Conservation (phyloP, 2,113 vertebrate genomes). For the Zapus hudsonius region DNA sequence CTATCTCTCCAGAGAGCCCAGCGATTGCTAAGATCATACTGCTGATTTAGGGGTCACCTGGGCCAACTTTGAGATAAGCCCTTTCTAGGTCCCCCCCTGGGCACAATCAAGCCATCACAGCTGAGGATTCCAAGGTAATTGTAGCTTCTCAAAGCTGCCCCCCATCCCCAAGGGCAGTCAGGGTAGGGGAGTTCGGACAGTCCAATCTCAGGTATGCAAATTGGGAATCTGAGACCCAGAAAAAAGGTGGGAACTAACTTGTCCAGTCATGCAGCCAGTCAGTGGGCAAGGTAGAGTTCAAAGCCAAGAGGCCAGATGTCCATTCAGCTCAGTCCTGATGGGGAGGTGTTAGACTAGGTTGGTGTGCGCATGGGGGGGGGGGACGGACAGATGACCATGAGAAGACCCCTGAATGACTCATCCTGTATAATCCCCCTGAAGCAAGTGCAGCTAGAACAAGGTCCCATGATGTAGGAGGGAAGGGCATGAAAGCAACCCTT, state of each 20-base stretch:
- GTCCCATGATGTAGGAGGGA: not conserved
- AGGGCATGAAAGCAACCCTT: too few species aligned
- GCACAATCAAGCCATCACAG: not conserved
- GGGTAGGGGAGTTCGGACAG: not conserved
- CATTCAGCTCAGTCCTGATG: not conserved
- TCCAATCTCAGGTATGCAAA: not conserved
- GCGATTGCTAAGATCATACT: not conserved
- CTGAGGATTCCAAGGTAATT: too few species aligned
- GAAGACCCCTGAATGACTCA: not conserved
- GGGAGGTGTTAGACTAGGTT: not conserved
- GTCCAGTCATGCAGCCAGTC: not conserved
- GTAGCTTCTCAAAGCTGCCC: not conserved
- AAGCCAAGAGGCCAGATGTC: not conserved
- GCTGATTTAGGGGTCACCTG: not conserved
- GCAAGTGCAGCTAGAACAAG: not conserved
- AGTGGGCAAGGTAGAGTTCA: not conserved
- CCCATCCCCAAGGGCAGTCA: not conserved
- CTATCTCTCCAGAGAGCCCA: not conserved
- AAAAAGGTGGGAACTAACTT: not conserved
- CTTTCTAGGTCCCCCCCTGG: accelerated
- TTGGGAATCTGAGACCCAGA: not conserved
- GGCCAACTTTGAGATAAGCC: not conserved
- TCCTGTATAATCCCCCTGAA: not conserved
- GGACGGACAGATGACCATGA: not conserved
- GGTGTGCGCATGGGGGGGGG: accelerated